Evolutionary conservation across 2,113 vertebrate species (phyloP), one percentile per base, ranked within the genome.

Genomic region (Gymnogyps californianus): DNA sequence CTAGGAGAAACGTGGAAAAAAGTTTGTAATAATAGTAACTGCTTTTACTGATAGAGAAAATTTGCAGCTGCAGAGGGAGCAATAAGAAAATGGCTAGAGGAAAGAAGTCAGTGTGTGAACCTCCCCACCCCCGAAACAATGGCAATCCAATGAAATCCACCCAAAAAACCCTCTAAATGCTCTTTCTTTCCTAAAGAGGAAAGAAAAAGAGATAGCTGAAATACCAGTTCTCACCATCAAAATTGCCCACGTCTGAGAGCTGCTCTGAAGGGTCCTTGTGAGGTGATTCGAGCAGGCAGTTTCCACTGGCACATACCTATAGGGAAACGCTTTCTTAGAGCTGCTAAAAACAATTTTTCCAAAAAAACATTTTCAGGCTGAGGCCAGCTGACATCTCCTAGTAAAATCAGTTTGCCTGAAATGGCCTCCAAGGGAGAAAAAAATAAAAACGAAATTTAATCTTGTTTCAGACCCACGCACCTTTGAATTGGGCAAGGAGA

Each of bases 391-490:
- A 49, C 49, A 36, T 49, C 18, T 46, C 34, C 38, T 46, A 80
- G 9, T 69, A 77, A 71, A 69, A 78, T 38, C 34, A 25, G 7
- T 80, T 95, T 80, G 64, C 58, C 54, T 86, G 61, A 92, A 82
- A 90, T 64, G 38, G 26, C 17, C 44, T 79, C 14, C 18, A 55
- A 78, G 31, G 32, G 11, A 10, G 46, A 21, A 24, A 47, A 10
- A 34, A 24, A 40, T 38, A 34, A 42, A 21, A 44, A 28, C 5
- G 4, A 77, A 40, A 51, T 20, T 12, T 7, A 20, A 24, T 66
- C 51, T 58, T 58, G 18, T 66, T 96, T 90, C 16, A 11, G 29
- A 77, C 31, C 25, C 0, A 0, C 2, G 0, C 11, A 26, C 31
- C 32, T 79, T 38, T 16, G 54, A 59, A 16, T 4, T 51, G 52